These are phyloP conservation scores for Echinops telfairi DNA, from an alignment of 2,113 vertebrate species.

Conservation along the genomic window DNA sequence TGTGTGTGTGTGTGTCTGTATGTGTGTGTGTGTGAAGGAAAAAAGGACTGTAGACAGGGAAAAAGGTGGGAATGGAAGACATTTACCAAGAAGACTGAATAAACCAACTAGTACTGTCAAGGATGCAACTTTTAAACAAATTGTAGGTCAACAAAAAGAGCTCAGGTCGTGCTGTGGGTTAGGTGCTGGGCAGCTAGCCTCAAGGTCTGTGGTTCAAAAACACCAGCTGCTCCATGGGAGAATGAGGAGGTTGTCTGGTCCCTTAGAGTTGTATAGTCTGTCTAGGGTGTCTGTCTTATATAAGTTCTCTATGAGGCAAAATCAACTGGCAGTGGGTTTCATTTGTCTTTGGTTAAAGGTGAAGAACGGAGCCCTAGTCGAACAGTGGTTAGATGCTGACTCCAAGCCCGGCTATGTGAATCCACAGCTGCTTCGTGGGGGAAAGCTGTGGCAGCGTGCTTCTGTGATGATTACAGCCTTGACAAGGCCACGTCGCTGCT, in stretches of 20 bases:
- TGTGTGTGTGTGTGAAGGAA: background rate
- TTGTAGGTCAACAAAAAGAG: no score
- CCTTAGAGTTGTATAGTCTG: no score
- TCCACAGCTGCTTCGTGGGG: background rate
- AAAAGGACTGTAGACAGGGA: background rate
- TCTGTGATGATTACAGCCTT: background rate
- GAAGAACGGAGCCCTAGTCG: background rate
- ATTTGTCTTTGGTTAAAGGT: no score
- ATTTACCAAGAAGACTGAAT: background rate
- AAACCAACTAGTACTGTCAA: background rate
- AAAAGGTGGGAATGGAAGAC: background rate
- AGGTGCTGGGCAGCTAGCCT: no score
- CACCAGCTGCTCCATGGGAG: no score
- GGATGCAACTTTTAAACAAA: background rate
- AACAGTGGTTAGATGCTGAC: background rate
- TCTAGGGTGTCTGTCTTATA: no score
- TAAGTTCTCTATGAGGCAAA: no score
- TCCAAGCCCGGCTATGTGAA: background rate
- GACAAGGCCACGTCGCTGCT: background rate
- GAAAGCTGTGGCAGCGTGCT: background rate
- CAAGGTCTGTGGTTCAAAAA: no score
- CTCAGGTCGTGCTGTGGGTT: no score
- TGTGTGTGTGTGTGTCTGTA: background rate
- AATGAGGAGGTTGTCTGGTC: no score
- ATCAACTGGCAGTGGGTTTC: no score